Base-by-base conservation (phyloP, 2,888 invertebrate genomes). In the Zaprionus lineosus region DNA sequence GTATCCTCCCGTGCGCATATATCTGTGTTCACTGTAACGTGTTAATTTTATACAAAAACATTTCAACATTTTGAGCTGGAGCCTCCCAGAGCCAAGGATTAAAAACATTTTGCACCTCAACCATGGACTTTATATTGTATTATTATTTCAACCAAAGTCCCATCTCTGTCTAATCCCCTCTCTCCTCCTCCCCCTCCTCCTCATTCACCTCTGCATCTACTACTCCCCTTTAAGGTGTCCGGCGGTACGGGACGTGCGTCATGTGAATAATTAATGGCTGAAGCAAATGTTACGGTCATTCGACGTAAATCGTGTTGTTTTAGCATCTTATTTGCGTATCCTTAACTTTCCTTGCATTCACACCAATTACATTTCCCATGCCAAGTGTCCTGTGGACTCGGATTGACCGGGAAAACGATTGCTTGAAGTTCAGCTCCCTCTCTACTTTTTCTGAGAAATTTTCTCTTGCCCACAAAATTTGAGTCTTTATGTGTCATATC, bases 211-310 rank as follows among this genome's bases (percentile, higher is more conserved):
- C n/a, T n/a, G n/a, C n/a, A n/a, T n/a, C n/a, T n/a, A n/a, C n/a
- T n/a, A n/a, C n/a, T n/a, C n/a, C n/a, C n/a, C n/a, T 39, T 31
- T 31, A 66, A 68, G 74, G 75, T 78, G 75, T 66, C 52, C 63
- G 34, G 40, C 52, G 56, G 46, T 55, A 51, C 39, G 48, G 78
- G 48, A 33, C 59, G 53, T 52, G 70, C 52, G 58, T 53, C 71
- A 74, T 74, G 63, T 78, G 79, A 74, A 84, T 78, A 78, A 78
- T 84, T 85, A 71, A 85, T 75, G 44, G 68, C 46, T 19, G 41
- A 36, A 34, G 28, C 33, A 31, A 48, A 37, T 15, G 31, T 11
- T 18, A 24, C 14, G 8, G 19, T 56, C 46, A 44, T 14, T 18
- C 14, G 8, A 12, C 11, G 11, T 12, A 14, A 9, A 21, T 21